Evolutionary conservation across 2,888 invertebrate species (phyloP).

Genomic region (Embidobia sp.): DNA sequence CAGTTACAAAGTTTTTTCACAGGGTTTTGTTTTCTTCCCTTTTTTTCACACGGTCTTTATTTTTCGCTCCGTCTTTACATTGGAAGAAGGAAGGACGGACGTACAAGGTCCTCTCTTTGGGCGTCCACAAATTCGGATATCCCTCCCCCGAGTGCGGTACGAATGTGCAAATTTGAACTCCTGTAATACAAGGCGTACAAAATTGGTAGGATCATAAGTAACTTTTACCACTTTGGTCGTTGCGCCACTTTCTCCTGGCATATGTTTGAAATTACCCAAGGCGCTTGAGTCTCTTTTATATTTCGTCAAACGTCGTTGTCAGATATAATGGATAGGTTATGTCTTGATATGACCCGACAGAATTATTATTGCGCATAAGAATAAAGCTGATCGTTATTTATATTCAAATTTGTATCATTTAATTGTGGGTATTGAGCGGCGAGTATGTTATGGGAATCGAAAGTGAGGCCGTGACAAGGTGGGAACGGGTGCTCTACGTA

Average conservation of each 20-base stretch:
- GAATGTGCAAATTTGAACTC: constrained; percentile 43
- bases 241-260: constrained; percentile 50
- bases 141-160: neutral
- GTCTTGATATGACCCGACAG: constrained; percentile 56
- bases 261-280: constrained; percentile 41
- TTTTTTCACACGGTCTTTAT: neutral
- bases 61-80: too few relatives aligned
- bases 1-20: too few relatives aligned
- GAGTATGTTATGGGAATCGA: constrained; percentile 31
- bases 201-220: constrained; percentile 56
- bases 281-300: constrained; percentile 24
- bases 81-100: too few relatives aligned
- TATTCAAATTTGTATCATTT: constrained; percentile 54
- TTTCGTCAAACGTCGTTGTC: constrained; percentile 48
- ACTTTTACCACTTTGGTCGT: constrained; percentile 43
- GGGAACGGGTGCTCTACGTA: constrained; percentile 6
- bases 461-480: constrained; percentile 22
- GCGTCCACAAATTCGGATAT: constrained; percentile 25
- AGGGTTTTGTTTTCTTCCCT: too few relatives aligned
- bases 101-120: too few relatives aligned
- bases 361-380: constrained; percentile 44
- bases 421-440: constrained; percentile 38
- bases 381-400: constrained; percentile 56
- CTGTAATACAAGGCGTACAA: constrained; percentile 41
- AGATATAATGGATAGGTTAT: constrained; percentile 57